Base-by-base conservation (phyloP, 2,797 vertebrate genomes). In the Brachyrhaphis roseni region DNA sequence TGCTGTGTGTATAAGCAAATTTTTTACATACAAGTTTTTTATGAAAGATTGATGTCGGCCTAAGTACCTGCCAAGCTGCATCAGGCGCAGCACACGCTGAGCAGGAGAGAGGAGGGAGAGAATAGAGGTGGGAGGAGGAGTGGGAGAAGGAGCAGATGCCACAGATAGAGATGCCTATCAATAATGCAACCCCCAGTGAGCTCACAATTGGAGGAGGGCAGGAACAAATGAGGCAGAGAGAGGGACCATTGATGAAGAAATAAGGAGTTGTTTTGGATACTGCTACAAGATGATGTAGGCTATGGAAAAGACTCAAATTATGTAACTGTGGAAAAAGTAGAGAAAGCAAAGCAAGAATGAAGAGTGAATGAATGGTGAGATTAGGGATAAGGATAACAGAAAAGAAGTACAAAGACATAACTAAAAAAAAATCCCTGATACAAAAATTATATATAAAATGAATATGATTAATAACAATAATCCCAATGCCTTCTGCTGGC, bases 31-130 rank as follows among this genome's bases (percentile, higher is more conserved):
- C 5, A 28, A 82, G 86, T 74, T 90, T 83, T 84, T 79, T 89
- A 95, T 96, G 90, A 96, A 96, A 96, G 94, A 96, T 96, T 96
- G 92, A 96, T 96, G 95, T 79, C 62, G 88, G 88, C 91, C 93
- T 95, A 95, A 96, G 95, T 95, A 95, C 94, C 94, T 96, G 95
- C 94, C 95, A 95, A 88, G 90, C 93, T 91, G 91, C 93, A 95
- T 96, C 93, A 95, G 90, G 81, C 89, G 79, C 89, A 89, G 87
- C 90, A 86, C 89, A 92, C 81, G 86, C 83, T 80, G 88, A 88
- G 91, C 73, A 83, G 86, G 90, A 72, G 77, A 80, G 91, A 79
- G 79, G 85, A 76, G 76, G 73, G 82, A 74, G 70, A 66, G 53
- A 57, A 79, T 26, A 36, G 74, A 75, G 81, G 36, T 28, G 23